Percentiles rank a stretch among this genome's conserved stretches.
These are phyloP conservation scores for Montipora foliosa DNA, from an alignment of 64 coral and sea anemone species.

Conservation along the genomic window DNA sequence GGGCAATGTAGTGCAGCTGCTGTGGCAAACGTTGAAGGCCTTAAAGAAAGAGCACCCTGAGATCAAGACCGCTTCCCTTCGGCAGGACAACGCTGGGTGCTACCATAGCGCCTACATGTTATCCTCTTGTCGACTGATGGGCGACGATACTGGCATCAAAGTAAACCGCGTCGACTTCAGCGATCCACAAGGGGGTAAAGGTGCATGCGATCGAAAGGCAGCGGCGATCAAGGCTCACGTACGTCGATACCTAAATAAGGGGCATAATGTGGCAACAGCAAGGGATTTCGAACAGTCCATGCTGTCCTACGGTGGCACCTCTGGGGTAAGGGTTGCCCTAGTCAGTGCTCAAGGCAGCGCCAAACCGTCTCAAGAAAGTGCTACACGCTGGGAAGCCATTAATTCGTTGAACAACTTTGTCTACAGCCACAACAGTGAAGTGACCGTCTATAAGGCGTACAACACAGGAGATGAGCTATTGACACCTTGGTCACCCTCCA, in stretches of 20 bases:
- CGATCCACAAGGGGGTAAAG: constrained; percentile 13
- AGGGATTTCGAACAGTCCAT: neutral
- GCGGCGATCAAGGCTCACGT: neutral
- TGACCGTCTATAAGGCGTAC: neutral
- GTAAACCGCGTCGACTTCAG: constrained; percentile 2
- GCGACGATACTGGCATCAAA: neutral
- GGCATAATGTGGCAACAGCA: neutral
- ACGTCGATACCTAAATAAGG: neutral
- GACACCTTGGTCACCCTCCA: neutral
- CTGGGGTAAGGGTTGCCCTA: too few relatives aligned
- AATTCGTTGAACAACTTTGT: too few relatives aligned
- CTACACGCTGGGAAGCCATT: too few relatives aligned
- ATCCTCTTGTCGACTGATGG: neutral
- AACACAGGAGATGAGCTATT: neutral
- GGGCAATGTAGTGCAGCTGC: neutral
- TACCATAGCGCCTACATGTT: neutral
- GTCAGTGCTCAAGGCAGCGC: too few relatives aligned
- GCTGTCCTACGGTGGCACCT: neutral
- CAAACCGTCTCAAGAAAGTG: too few relatives aligned
- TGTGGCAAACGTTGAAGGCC: neutral
- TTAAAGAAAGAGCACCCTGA: constrained; percentile 20
- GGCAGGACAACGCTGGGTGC: constrained; percentile 22
- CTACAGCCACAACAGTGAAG: too few relatives aligned
- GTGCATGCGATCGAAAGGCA: neutral
- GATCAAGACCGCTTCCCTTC: neutral